Evolutionary conservation across 2,797 vertebrate species (phyloP).

Genomic region (Chiroxiphia lanceolata): DNA sequence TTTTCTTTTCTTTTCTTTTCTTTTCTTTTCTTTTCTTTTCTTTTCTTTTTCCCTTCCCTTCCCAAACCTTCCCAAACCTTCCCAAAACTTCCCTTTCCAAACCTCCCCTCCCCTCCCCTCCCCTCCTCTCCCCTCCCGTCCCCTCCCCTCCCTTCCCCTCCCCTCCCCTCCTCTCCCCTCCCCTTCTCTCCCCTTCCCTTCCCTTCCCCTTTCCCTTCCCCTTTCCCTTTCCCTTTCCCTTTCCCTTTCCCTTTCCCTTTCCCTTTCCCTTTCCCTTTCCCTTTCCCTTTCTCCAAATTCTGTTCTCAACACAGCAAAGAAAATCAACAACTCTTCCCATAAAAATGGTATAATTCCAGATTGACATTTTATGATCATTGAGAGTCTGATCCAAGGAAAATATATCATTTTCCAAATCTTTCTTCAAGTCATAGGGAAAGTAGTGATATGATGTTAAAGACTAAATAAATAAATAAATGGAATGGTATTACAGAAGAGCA

Average conservation of each 20-base stretch:
- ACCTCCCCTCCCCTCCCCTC: too few species aligned
- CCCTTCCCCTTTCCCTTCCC: accelerated
- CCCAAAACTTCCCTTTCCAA: too few species aligned
- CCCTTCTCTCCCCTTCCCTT: too few species aligned
- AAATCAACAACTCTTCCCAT: neutral
- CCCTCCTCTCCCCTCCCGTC: too few species aligned
- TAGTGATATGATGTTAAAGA: neutral
- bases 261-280: accelerated
- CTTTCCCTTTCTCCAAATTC: neutral
- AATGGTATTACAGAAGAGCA: neutral
- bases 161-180: too few species aligned
- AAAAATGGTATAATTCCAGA: neutral
- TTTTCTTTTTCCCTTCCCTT: neutral
- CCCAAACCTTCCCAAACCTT: too few species aligned
- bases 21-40: too few species aligned
- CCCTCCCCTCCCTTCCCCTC: accelerated
- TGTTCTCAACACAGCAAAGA: neutral
- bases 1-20: accelerated
- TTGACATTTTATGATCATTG: neutral
- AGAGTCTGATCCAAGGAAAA: neutral
- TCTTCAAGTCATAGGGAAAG: neutral
- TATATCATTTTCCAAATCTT: neutral
- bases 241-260: too few species aligned
- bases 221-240: too few species aligned
- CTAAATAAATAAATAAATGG: neutral